phyloP scores from a whole-genome alignment of 2,797 vertebrate species.

The Spinus olivaceus region DNA sequence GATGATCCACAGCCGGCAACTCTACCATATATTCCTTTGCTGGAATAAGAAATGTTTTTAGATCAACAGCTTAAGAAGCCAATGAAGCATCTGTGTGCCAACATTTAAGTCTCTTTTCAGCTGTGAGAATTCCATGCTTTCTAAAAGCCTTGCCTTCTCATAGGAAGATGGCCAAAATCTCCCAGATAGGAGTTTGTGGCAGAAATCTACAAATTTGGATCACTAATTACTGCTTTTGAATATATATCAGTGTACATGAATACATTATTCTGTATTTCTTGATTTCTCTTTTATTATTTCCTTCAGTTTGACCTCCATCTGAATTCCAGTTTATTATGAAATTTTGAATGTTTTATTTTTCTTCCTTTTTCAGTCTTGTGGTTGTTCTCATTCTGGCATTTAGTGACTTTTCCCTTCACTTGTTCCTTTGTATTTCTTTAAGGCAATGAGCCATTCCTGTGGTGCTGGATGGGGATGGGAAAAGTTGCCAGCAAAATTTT shows the following conservation, averaged over 20 bases:
- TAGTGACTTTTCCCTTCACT: background rate
- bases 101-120: conserved; percentile 15
- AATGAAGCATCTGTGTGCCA: conserved; percentile 17
- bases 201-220: conserved; percentile 9
- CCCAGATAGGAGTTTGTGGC: background rate
- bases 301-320: background rate
- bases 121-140: background rate
- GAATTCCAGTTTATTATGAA: background rate
- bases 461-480: background rate
- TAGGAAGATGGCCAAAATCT: conserved; percentile 29
- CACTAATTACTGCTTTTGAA: conserved; percentile 13
- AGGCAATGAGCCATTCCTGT: background rate
- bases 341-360: background rate
- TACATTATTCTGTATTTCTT: background rate
- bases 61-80: conserved; percentile 28
- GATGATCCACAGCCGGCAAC: background rate
- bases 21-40: background rate
- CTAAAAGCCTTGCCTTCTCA: conserved; percentile 29
- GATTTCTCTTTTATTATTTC: background rate
- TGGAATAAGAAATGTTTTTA: conserved; percentile 25
- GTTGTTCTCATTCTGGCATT: background rate
- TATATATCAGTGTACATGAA: background rate
- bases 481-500: background rate
- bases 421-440: background rate
- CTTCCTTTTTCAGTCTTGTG: background rate